Base-by-base conservation (phyloP, 2,113 vertebrate species). In the Gallinago jamesoni region DNA sequence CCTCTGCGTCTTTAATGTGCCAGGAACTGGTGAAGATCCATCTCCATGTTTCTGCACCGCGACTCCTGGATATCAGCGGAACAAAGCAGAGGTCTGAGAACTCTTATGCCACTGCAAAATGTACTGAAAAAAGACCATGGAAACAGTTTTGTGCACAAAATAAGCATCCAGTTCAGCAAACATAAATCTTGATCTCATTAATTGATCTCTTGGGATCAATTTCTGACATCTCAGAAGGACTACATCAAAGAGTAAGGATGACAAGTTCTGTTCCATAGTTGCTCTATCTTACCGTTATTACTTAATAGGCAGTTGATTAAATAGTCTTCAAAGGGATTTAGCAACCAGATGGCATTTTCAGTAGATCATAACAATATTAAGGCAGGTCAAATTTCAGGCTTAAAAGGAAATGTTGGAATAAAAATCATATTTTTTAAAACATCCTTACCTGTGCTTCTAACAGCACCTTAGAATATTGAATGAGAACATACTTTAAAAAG, bases 261-360 rank as follows among this genome's bases (percentile, higher is more conserved):
- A 86, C 64, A 89, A 76, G 73, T 60, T 78, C 87, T 84, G 10
- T 78, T 87, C 59, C 31, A 14, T 31, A 85, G 59, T 90, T 27
- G 3, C 68, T 94, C 14, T 93, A 45, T 92, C 80, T 78, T 84
- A 33, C 28, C 31, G 17, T 89, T 89, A 78, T 83, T 87, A 60
- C 60, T 90, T 94, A 84, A 86, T 35, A 80, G 52, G 33, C 66
- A 81, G 56, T 90, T 92, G 80, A 87, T 95, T 84, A 94, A 86
- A 68, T 67, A 86, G 48, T 93, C 79, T 96, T 96, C 88, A 95
- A 96, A 96, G 64, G 43, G 60, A 67, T 84, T 77, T 88, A 67
- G 56, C 39, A 91, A 59, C 50, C 60, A 93, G 64, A 31, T 75
- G 56, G 60, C 68, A 78, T 90, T 93, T 88, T 95, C 84, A 88